A percentile compares a stretch with the other conserved stretches of the same genome.
These are phyloP conservation scores for Liolophura sinensis DNA, from an alignment of 1,140 invertebrate species.

Conservation along the genomic window DNA sequence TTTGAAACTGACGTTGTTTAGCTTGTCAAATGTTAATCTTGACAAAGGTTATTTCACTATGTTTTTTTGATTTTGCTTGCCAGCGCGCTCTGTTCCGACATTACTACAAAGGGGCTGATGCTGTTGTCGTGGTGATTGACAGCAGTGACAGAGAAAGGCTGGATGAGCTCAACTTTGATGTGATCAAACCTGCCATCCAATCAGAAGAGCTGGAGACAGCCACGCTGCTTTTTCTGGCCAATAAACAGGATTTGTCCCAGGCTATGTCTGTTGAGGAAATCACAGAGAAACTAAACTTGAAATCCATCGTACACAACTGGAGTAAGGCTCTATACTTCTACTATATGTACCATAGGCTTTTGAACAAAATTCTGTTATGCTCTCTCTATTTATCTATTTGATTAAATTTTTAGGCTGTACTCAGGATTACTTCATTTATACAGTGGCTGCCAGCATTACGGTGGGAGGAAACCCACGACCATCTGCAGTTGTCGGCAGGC, in stretches of 20 bases:
- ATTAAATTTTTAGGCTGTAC: too few relatives aligned
- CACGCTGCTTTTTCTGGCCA: slow-evolving; percentile 95
- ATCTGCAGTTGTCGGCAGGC: too few relatives aligned
- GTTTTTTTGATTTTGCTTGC: slow-evolving; percentile 2
- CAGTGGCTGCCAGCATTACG: too few relatives aligned
- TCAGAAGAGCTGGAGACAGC: slow-evolving; percentile 97
- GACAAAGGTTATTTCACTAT: not conserved
- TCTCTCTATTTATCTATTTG: too few relatives aligned
- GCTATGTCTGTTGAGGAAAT: slow-evolving; percentile 97
- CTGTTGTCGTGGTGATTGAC: slow-evolving; percentile 53
- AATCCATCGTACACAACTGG: slow-evolving; percentile 59
- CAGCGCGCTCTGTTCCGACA: slow-evolving; percentile 51
- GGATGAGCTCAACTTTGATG: slow-evolving; percentile 47
- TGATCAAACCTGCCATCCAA: slow-evolving; percentile 48
- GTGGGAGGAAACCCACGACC: too few relatives aligned
- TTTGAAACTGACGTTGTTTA: not conserved
- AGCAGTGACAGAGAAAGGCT: slow-evolving; percentile 46
- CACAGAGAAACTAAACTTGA: slow-evolving; percentile 93
- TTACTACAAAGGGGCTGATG: slow-evolving; percentile 54
- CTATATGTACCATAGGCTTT: not conserved
- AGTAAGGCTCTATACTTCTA: slow-evolving; percentile 29
- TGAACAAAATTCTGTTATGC: too few relatives aligned
- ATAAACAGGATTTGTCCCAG: slow-evolving; percentile 97
- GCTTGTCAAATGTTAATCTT: not conserved
- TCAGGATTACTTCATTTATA: too few relatives aligned